These are phyloP conservation scores for Coptotermes formosanus DNA, from an alignment of 1,140 invertebrate species.

Conservation along the genomic window DNA sequence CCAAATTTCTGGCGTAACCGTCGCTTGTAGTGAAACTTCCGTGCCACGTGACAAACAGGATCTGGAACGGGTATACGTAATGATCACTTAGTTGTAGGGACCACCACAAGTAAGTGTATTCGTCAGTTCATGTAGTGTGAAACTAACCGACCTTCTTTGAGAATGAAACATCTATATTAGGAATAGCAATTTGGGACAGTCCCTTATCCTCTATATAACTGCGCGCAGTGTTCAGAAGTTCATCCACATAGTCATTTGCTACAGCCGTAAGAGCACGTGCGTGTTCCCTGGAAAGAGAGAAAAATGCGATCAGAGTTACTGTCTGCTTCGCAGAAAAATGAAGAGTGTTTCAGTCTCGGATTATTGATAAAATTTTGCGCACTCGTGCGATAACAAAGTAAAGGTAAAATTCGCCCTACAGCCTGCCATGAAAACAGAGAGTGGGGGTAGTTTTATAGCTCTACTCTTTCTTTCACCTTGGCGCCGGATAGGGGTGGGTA, in stretches of 20 bases:
- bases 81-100: too few relatives aligned
- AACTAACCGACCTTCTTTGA: not conserved
- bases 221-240: not conserved
- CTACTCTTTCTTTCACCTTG: too few relatives aligned
- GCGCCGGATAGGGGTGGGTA: too few relatives aligned
- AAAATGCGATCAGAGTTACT: not conserved
- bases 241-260: not conserved
- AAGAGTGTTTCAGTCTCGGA: not conserved
- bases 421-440: too few relatives aligned
- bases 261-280: not conserved
- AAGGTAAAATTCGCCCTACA: too few relatives aligned
- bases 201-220: not conserved
- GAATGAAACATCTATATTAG: not conserved
- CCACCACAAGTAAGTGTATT: too few relatives aligned
- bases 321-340: too few relatives aligned
- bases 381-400: too few relatives aligned
- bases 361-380: not conserved
- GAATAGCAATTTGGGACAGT: not conserved
- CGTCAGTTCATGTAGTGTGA: too few relatives aligned
- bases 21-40: not conserved
- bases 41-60: not conserved
- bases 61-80: not conserved
- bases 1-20: not conserved
- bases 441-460: too few relatives aligned
- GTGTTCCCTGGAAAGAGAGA: not conserved